These are phyloP conservation scores for Gavia stellata DNA, from an alignment of 2,113 vertebrate species.

Conservation along the genomic window DNA sequence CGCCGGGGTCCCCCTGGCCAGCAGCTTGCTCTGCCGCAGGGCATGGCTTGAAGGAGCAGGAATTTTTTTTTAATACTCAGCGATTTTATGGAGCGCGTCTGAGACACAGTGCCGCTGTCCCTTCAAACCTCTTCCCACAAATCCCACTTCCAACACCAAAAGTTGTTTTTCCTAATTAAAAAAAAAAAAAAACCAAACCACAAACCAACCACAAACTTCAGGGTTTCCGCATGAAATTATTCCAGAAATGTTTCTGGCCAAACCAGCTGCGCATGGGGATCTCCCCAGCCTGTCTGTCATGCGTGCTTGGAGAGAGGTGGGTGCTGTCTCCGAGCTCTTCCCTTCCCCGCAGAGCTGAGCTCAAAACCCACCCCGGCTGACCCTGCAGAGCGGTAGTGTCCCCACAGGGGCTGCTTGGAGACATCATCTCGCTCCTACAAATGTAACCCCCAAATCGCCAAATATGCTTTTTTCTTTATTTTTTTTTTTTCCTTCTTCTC, in stretches of 20 bases:
- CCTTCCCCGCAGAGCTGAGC: background rate
- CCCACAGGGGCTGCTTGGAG: background rate
- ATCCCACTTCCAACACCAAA: background rate
- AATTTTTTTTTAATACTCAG: background rate
- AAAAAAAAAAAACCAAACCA: background rate
- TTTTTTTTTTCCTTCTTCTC: accelerated
- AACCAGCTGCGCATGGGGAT: background rate
- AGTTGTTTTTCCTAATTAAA: background rate
- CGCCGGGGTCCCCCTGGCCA: background rate
- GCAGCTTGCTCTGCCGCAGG: accelerated
- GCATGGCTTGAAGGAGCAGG: background rate
- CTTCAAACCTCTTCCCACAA: background rate
- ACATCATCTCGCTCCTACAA: background rate
- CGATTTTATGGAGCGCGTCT: accelerated
- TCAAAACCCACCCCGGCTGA: background rate
- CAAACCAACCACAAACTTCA: background rate
- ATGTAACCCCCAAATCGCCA: background rate
- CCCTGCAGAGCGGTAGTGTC: accelerated
- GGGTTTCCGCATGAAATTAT: background rate
- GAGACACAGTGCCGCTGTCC: background rate
- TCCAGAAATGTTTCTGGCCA: background rate
- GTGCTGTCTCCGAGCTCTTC: background rate
- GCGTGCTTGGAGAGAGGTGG: background rate
- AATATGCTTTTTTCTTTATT: accelerated
- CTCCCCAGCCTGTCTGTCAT: background rate